A percentile compares a stretch with the other conserved stretches of the same genome.
Conservation (phyloP, 2,888 invertebrate genomes). For the Lycia hirtaria region DNA sequence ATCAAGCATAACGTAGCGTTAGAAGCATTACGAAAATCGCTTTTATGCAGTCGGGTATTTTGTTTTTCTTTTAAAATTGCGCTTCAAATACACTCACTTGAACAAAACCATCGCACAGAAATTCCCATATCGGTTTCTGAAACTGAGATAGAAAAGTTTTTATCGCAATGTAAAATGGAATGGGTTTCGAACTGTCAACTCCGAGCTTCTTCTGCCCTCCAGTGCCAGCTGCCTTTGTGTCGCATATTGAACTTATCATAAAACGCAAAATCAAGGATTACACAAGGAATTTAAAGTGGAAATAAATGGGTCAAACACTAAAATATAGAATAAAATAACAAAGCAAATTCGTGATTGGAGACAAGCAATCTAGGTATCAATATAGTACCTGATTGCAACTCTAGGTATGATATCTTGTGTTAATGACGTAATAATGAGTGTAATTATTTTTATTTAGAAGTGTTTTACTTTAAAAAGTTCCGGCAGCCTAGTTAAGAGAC, state of each 20-base stretch:
- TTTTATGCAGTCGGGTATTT: too few species aligned
- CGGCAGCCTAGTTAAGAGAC: neutral
- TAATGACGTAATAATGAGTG: neutral
- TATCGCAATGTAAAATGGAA: slow-evolving; percentile 7
- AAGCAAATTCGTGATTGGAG: slow-evolving; percentile 13
- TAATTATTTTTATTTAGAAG: neutral
- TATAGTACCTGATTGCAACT: slow-evolving; percentile 23
- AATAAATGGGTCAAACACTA: neutral
- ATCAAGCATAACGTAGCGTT: too few species aligned
- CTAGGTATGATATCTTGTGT: slow-evolving; percentile 29
- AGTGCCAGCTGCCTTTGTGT: slow-evolving; percentile 10
- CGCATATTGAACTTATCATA: slow-evolving; percentile 6
- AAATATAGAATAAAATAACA: neutral
- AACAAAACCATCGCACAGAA: neutral
- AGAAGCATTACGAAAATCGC: too few species aligned
- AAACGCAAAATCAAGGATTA: slow-evolving; percentile 7
- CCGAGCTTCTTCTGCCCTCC: slow-evolving; percentile 6
- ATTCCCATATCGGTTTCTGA: neutral
- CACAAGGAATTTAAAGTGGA: slow-evolving; percentile 5
- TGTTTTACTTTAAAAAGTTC: neutral
- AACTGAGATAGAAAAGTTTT: slow-evolving; percentile 10
- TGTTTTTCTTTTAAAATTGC: too few species aligned
- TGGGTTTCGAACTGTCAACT: slow-evolving; percentile 12
- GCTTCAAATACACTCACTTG: neutral
- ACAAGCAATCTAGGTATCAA: slow-evolving; percentile 26